Conservation (phyloP, 1,140 invertebrate genomes). For the Geopemphigus sp. region DNA sequence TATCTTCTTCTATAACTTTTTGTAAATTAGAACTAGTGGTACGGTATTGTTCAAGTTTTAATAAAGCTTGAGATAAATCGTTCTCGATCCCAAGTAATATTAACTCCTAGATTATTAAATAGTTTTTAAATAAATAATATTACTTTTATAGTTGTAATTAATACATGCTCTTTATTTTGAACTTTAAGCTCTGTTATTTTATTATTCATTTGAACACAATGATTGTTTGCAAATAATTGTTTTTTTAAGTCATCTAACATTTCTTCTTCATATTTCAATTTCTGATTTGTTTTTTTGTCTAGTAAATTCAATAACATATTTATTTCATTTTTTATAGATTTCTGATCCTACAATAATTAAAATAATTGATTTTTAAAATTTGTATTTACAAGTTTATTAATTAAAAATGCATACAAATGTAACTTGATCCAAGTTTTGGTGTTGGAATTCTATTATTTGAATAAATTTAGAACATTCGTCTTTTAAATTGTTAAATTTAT, state of each 20-base stretch:
- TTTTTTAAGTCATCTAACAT: slow-evolving; percentile 41
- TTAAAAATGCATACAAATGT: background rate
- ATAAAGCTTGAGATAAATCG: slow-evolving; percentile 23
- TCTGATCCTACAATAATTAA: slow-evolving; percentile 23
- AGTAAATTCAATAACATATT: background rate
- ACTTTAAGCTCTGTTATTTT: slow-evolving; percentile 34
- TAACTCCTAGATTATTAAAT: slow-evolving; percentile 32
- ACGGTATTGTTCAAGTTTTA: slow-evolving; percentile 38
- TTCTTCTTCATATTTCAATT: slow-evolving; percentile 38
- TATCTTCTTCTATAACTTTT: slow-evolving; percentile 31
- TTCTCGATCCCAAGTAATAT: slow-evolving; percentile 23
- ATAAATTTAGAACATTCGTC: slow-evolving; percentile 28
- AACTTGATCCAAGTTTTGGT: slow-evolving; percentile 30
- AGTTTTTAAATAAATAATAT: background rate
- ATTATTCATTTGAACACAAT: slow-evolving; percentile 43
- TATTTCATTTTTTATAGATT: slow-evolving; percentile 24
- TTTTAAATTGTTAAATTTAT: slow-evolving; percentile 31
- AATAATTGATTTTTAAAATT: background rate
- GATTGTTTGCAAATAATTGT: slow-evolving; percentile 28
- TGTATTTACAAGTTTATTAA: background rate
- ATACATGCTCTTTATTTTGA: slow-evolving; percentile 41
- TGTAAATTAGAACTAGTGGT: slow-evolving; percentile 20
- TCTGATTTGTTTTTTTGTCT: slow-evolving; percentile 12
- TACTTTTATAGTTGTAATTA: background rate
- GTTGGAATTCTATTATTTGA: slow-evolving; percentile 39